Evolutionary conservation across 2,888 invertebrate genomes (phyloP).

Genomic region (Pristionchus arcanus): DNA sequence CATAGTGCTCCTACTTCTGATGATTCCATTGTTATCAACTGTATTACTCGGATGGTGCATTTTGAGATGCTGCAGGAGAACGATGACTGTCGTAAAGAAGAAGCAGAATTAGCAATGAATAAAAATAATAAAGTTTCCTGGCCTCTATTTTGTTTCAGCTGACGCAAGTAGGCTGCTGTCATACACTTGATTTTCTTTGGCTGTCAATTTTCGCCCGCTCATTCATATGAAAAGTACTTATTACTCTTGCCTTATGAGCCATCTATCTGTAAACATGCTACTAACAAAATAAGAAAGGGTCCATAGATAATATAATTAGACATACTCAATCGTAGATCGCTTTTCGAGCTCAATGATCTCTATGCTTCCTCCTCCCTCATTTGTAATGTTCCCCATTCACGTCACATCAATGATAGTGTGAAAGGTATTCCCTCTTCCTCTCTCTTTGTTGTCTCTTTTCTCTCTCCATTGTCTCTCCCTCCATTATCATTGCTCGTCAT

Average conservation of each 20-base stretch:
- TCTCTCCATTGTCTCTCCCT: background rate
- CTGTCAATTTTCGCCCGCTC: no score
- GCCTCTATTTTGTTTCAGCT: no score
- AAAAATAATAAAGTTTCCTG: no score
- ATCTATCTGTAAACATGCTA: no score
- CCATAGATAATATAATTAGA: background rate
- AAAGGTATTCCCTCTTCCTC: background rate
- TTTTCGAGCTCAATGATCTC: background rate
- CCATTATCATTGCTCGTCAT: conserved; percentile 3
- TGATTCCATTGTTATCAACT: background rate
- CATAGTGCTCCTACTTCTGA: background rate
- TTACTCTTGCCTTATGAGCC: no score
- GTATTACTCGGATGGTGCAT: background rate
- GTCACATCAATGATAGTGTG: conserved; percentile 10
- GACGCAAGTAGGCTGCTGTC: no score
- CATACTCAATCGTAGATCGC: background rate
- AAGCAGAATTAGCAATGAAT: background rate
- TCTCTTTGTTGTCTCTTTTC: background rate
- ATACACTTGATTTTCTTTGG: no score
- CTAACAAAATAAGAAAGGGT: no score
- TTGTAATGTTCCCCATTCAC: background rate
- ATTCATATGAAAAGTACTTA: no score
- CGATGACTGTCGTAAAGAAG: background rate
- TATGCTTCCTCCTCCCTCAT: background rate
- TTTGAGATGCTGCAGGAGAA: background rate